Base-by-base conservation (phyloP, 2,888 invertebrate species). In the Melieria crassipennis region DNA sequence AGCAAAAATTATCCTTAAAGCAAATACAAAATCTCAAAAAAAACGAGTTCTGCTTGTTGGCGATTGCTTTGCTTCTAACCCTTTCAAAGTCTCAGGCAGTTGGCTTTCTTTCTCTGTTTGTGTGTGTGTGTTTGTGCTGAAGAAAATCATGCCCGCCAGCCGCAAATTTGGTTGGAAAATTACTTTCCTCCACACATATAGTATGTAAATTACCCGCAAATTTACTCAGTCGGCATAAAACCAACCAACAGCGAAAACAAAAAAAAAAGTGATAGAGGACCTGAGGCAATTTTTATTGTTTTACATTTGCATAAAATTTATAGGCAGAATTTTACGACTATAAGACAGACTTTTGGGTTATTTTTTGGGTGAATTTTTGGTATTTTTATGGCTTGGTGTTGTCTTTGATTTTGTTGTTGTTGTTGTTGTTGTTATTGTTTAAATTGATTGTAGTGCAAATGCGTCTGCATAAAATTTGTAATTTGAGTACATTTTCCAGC, bases 121-220 rank as follows among this genome's bases (percentile, higher is more conserved):
- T 30, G 30, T 2, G 2, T 30, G 30, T 30, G 30, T 30, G 30
- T 30, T 1, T 30, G 30, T 30, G 30, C 30, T 30, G 3, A 30
- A 30, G 30, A 30, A 30, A 30, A 30, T 30, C 30, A 30, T 30
- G 30, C 16, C 16, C 16, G 16, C 16, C 16, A 16, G 16, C 30
- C 30, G 30, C 30, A 30, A 30, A 30, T 30, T 30, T 2, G 30
- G 30, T 30, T 30, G 30, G 3, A 52, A 7, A 5, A 13, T 13
- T 5, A 52, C 52, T 52, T 60, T 60, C n/a, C 43, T 42, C n/a
- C 42, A 7, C 9, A 13, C 11, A 30, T 58, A 50, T 48, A 47
- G 73, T 72, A 79, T 80, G 76, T 81, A 82, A 81, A 82, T 81
- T 81, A 81, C 81, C 82, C 81, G 78, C 82, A 81, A 81, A 81